Percentiles rank a stretch among this genome's conserved stretches.
phyloP scores from a whole-genome alignment of 2,888 invertebrate genomes.

The Mystacides longicornis region DNA sequence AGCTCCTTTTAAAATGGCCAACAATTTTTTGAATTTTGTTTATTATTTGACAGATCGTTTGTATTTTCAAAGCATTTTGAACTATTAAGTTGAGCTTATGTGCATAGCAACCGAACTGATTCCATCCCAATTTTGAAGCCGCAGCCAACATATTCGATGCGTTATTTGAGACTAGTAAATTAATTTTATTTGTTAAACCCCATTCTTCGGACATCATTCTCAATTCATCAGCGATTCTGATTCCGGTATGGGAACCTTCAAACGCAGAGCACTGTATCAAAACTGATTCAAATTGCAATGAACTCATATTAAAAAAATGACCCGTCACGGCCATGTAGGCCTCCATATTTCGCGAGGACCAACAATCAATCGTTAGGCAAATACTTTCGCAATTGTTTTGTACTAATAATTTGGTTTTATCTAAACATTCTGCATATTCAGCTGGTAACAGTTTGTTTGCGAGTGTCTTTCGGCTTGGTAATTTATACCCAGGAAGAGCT shows the following conservation, averaged over 20 bases:
- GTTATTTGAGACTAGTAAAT: not conserved
- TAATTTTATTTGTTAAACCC: not conserved
- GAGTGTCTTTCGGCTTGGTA: not conserved
- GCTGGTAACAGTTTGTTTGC: not conserved
- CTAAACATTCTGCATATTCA: not conserved
- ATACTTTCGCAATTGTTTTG: not conserved
- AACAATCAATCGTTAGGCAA: not conserved
- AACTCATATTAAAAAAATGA: not conserved
- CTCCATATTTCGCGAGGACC: not conserved
- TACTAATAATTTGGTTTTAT: not conserved
- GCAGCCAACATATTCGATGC: not conserved
- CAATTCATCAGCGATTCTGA: not conserved
- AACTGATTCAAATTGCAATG: not conserved
- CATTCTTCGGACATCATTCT: not conserved
- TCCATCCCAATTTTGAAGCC: not conserved
- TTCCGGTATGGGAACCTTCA: constrained; percentile 1
- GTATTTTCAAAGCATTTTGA: not conserved
- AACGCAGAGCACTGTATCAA: not conserved
- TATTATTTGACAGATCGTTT: not conserved
- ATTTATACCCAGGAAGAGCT: not conserved
- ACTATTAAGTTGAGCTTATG: not conserved
- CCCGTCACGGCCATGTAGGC: constrained; percentile 2
- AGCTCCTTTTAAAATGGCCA: not conserved
- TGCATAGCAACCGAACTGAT: not conserved
- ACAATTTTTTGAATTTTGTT: not conserved